Conservation (phyloP, 2,888 invertebrate genomes). For the Ethmia dodecea region DNA sequence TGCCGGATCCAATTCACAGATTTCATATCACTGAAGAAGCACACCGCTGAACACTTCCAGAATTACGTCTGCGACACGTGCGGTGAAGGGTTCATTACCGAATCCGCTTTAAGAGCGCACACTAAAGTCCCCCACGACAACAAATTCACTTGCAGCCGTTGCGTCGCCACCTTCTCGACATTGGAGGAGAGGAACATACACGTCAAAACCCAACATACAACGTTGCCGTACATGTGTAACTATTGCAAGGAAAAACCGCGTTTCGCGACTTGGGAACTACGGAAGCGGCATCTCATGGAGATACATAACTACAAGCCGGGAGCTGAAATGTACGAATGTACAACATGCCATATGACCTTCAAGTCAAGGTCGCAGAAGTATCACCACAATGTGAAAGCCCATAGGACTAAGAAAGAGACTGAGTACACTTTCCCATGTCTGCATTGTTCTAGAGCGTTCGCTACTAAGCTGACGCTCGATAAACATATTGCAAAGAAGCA, state of each 20-base stretch:
- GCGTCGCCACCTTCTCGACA: slow-evolving; percentile 61
- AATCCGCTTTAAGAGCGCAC: slow-evolving; percentile 56
- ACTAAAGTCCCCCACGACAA: slow-evolving; percentile 62
- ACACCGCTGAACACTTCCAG: slow-evolving; percentile 62
- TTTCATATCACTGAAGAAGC: slow-evolving; percentile 58
- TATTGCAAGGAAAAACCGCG: slow-evolving; percentile 66
- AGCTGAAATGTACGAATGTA: slow-evolving; percentile 65
- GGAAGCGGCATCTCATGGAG: slow-evolving; percentile 64
- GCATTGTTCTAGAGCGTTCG: slow-evolving; percentile 69
- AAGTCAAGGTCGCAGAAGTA: slow-evolving; percentile 67
- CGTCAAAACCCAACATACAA: slow-evolving; percentile 61
- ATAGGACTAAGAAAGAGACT: slow-evolving; percentile 60
- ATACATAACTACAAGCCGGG: slow-evolving; percentile 65
- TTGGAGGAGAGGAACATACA: slow-evolving; percentile 58
- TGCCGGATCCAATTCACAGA: slow-evolving; percentile 60
- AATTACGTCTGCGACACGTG: slow-evolving; percentile 69
- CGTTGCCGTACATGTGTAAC: slow-evolving; percentile 59
- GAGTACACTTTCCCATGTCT: slow-evolving; percentile 68
- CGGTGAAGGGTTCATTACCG: slow-evolving; percentile 67
- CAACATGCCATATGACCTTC: slow-evolving; percentile 66
- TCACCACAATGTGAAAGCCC: slow-evolving; percentile 65
- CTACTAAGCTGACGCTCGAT: slow-evolving; percentile 69
- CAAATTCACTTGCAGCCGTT: slow-evolving; percentile 61
- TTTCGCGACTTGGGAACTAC: slow-evolving; percentile 63
- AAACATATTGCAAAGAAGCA: slow-evolving; percentile 76